Base-by-base conservation (phyloP, 2,113 vertebrate species). In the Dromas ardeola region DNA sequence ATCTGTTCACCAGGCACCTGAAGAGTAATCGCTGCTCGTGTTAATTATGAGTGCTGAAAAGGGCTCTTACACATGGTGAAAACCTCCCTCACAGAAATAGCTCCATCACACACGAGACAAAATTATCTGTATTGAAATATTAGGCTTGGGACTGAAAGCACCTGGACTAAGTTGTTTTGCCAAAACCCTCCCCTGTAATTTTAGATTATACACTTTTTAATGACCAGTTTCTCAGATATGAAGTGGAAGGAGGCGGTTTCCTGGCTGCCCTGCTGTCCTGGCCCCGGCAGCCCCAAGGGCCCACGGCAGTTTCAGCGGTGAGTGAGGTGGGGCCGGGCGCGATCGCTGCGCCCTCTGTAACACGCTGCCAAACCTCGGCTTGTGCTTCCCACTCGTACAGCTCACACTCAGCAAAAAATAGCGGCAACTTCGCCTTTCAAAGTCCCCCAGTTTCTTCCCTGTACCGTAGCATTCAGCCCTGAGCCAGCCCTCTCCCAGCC, bases 311-410 rank as follows among this genome's bases (percentile, higher is more conserved):
- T 42, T 8, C 3, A 19, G 42, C 29, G 13, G 17, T 26, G 77
- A 65, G 17, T 34, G 15, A 2, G 2, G 11, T 11, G 63, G 21
- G 59, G 22, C 18, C 11, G 3, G n/a, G 7, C 0, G 3, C 3
- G 3, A 32, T 70, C 47, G 50, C 82, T 50, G 15, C 2, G 2
- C 8, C 11, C 43, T 14, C 25, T 36, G 42, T 23, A 19, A 13
- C 66, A 8, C 0, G 0, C 10, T 36, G 53, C 42, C 78, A 53
- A 32, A 38, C 18, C 29, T 30, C 9, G 3, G 3, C 32, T 42
- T 22, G 6, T 53, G 47, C 58, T 80, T 23, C 49, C 77, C 23
- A 2, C 30, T 3, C 4, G 13, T 16, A 15, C 2, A 36, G 49
- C 45, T 58, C n/a, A 9, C 8, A 9, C 12, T 16, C 43, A 16